Conservation (phyloP, 1,140 invertebrate genomes). For the Penaeus chinensis region DNA sequence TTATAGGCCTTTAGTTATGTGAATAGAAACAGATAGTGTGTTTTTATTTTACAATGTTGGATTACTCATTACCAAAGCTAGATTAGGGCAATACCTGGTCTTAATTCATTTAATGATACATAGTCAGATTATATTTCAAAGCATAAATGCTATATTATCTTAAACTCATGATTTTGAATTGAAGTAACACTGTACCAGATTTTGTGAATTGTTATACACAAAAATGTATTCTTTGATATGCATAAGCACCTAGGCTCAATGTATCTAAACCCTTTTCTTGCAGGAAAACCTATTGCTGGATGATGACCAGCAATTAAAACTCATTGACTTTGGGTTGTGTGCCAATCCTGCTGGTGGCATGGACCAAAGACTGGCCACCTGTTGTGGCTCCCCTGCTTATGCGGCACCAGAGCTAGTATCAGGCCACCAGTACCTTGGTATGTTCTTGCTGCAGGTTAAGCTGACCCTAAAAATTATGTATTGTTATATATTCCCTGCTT, state of each 20-base stretch:
- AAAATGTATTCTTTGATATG: background rate
- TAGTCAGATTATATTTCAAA: too few species aligned
- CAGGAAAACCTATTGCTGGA: conserved; percentile 87
- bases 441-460: conserved; percentile 20
- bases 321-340: conserved; percentile 93
- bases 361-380: conserved; percentile 77
- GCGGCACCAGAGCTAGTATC: conserved; percentile 76
- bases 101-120: too few species aligned
- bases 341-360: conserved; percentile 81
- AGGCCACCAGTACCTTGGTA: conserved; percentile 71
- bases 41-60: too few species aligned
- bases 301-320: conserved; percentile 82
- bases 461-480: too few species aligned
- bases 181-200: too few species aligned
- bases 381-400: conserved; percentile 86
- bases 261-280: conserved; percentile 63
- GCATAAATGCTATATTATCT: too few species aligned
- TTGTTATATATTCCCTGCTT: too few species aligned
- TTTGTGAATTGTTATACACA: background rate
- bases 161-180: too few species aligned
- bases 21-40: too few species aligned
- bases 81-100: too few species aligned
- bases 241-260: conserved; percentile 9
- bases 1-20: too few species aligned
- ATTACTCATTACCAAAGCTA: too few species aligned